Base-by-base conservation (phyloP, 2,113 vertebrate species). In the Anthoscopus minutus region DNA sequence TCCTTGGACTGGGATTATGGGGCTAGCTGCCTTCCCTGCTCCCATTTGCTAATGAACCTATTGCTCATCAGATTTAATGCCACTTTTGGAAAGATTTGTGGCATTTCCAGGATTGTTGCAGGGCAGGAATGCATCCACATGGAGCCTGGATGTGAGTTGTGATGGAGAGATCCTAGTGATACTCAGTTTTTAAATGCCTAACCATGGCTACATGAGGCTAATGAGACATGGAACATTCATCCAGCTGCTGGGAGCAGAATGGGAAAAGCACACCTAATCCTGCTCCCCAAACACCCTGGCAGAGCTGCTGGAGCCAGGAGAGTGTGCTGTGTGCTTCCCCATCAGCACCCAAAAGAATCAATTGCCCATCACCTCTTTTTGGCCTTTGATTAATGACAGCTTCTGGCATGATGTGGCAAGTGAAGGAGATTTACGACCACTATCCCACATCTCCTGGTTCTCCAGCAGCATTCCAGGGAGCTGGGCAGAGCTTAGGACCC, bases 401-500 rank as follows among this genome's bases (percentile, higher is more conserved):
- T 53, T 57, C 83, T 25, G 10, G 64, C 2, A 2, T 0, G 1
- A 30, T 0, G 1, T 65, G 83, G 61, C 44, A 20, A 57, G 50
- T 0, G 1, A 31, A 80, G 48, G 79, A 76, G 89, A 82, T 92
- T 80, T 58, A 69, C 0, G 11, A 83, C 67, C 80, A 53, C 45
- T 5, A 3, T 53, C 64, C 38, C 17, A 4, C 15, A 15, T 4
- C 42, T 73, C 86, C 76, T 5, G 4, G 28, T 64, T 44, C 53
- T 65, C 54, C 0, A 0, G 45, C 62, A 82, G 88, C 4, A 3
- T 81, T 42, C 9, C 1, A 6, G 69, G 66, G 48, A 81, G 57
- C 33, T 0, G 3, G 82, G 72, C 35, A 53, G 67, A 80, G 23
- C 24, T 69, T 15, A 40, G 82, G 44, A 20, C 16, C 13, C 50